Evolutionary conservation across 2,797 vertebrate genomes (phyloP), one percentile per base, ranked within the genome.

Genomic region (Sciurus vulgaris): DNA sequence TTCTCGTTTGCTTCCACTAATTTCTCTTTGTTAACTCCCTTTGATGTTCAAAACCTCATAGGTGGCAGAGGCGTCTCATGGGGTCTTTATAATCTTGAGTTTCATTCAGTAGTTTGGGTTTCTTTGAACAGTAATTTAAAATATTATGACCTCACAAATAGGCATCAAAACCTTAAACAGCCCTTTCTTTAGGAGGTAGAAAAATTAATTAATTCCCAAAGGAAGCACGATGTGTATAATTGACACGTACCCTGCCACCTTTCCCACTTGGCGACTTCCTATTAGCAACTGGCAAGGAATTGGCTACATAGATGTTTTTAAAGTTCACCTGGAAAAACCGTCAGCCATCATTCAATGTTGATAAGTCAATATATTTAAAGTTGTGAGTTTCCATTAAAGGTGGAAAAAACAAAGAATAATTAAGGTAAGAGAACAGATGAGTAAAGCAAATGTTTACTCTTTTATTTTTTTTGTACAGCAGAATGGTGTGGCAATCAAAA

Each of bases 51-150:
- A 92, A 41, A 17, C n/a, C 24, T 91, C 49, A 47, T 73, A 30
- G 51, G 61, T 94, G 61, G 79, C 63, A 87, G 85, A 94, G 78
- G 11, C 86, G 87, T 89, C 22, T 94, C 72, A 63, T 20, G 30
- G 92, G n/a, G 47, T 79, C 78, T 93, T 89, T 89, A 74, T 83
- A 72, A 92, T 93, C 65, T 96, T 89, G 28, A 61, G 18, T 82
- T 91, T 95, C 83, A 78, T 41, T 78, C 56, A 38, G 78, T 38
- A 93, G 67, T 93, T 85, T 78, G 41, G 85, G 70, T 95, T 93
- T 95, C 94, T 95, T 96, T 94, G 86, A 96, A 85, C 33, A 85
- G 56, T 86, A 59, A 72, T 95, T 96, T n/a, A 89, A 90, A 81
- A 95, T 92, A 38, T 38, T 38, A 38, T 38, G 38, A 24, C 70